Conservation (phyloP, 2,113 vertebrate species). For the Ameiurus melas region DNA sequence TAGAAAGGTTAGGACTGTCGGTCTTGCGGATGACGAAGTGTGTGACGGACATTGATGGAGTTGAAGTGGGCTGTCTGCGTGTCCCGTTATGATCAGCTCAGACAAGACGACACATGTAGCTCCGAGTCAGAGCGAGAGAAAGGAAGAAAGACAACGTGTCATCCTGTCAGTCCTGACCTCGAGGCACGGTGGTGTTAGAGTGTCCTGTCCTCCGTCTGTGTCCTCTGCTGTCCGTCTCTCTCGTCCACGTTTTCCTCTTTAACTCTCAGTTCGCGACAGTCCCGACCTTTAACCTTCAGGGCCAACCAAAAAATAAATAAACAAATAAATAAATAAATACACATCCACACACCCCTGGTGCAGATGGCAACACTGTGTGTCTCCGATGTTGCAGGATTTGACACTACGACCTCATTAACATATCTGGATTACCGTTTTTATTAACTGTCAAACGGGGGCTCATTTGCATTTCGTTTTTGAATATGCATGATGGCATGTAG, state of each 20-base stretch:
- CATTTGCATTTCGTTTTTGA: conserved; percentile 44
- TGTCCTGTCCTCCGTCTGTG: conserved; percentile 37
- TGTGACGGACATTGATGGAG: conserved; percentile 68
- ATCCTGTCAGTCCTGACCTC: conserved; percentile 73
- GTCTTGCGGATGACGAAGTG: conserved; percentile 45
- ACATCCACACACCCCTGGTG: conserved; percentile 39
- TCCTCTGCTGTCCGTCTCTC: conserved; percentile 25
- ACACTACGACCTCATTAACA: conserved; percentile 37
- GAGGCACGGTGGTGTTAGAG: conserved; percentile 28
- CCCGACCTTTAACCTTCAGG: conserved; percentile 14
- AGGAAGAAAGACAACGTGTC: conserved; percentile 76
- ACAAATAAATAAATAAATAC: not conserved
- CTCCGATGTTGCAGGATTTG: conserved; percentile 37
- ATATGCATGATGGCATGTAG: conserved; percentile 44
- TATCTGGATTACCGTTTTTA: conserved; percentile 47
- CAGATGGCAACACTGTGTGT: conserved; percentile 23
- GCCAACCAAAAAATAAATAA: not conserved
- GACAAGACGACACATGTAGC: conserved; percentile 73
- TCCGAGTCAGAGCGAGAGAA: conserved; percentile 69
- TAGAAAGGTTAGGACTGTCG: conserved; percentile 21
- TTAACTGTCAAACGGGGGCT: conserved; percentile 22
- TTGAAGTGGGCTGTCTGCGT: conserved; percentile 75
- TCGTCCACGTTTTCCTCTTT: not conserved
- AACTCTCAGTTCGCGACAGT: not conserved
- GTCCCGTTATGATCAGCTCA: conserved; percentile 76